phyloP scores from a whole-genome alignment of 2,797 vertebrate species.

The Coccyzus lansbergi region DNA sequence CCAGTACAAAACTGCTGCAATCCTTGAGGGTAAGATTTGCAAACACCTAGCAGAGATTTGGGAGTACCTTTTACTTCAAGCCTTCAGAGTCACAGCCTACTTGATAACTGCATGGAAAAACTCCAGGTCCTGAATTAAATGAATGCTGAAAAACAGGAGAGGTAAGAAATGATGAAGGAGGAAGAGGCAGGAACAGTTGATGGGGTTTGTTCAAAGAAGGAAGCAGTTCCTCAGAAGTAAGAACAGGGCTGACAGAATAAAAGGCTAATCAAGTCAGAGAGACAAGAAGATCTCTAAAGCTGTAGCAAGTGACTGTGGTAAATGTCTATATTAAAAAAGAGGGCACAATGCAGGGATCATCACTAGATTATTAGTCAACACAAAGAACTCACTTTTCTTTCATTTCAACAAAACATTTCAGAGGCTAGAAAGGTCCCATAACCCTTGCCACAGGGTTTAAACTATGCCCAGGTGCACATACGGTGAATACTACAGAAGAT shows the following conservation, averaged over 20 bases:
- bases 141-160: conserved; percentile 60
- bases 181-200: neutral
- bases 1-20: neutral
- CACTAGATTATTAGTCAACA: conserved; percentile 26
- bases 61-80: neutral
- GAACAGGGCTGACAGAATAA: conserved; percentile 29
- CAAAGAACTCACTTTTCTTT: conserved; percentile 38
- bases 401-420: conserved; percentile 9
- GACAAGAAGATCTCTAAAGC: conserved; percentile 26
- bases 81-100: neutral
- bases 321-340: conserved; percentile 33
- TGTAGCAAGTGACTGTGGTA: conserved; percentile 33
- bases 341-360: neutral
- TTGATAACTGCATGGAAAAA: conserved; percentile 25
- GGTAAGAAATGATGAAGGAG: conserved; percentile 49
- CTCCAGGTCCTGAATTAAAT: conserved; percentile 27
- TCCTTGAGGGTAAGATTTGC: neutral
- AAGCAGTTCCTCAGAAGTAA: conserved; percentile 36
- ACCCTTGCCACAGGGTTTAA: neutral
- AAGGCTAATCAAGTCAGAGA: conserved; percentile 35
- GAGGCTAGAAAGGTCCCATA: neutral
- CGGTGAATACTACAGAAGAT: neutral
- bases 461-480: neutral
- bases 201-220: conserved; percentile 61
- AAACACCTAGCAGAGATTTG: neutral